A percentile compares a stretch with the other conserved stretches of the same genome.
These are phyloP conservation scores for Baryphthengus martii DNA, from an alignment of 2,113 vertebrate genomes.

Conservation along the genomic window DNA sequence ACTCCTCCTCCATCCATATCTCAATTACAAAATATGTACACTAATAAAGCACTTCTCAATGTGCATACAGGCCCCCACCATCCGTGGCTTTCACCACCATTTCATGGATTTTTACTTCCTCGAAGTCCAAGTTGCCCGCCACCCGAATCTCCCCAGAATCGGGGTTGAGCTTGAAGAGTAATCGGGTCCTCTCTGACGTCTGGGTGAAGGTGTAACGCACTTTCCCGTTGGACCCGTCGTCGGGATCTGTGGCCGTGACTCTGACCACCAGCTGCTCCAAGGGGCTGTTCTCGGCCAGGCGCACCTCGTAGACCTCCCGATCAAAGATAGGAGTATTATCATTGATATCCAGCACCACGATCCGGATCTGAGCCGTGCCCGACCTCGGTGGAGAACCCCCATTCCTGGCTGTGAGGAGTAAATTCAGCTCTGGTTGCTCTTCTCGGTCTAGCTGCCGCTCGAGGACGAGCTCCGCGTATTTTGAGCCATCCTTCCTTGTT, in stretches of 20 bases:
- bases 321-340: slow-evolving; percentile 55
- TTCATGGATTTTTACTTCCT: neutral
- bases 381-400: slow-evolving; percentile 35
- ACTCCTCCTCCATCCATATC: no score
- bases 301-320: slow-evolving; percentile 40
- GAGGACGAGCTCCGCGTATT: slow-evolving; percentile 47
- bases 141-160: slow-evolving; percentile 52
- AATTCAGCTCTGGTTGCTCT: neutral
- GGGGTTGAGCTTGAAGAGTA: slow-evolving; percentile 57
- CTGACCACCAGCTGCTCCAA: neutral
- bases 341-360: slow-evolving; percentile 58
- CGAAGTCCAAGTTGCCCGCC: slow-evolving; percentile 47
- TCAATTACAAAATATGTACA: no score
- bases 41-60: no score
- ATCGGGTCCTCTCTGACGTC: neutral
- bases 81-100: slow-evolving; percentile 59
- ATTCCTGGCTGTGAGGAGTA: slow-evolving; percentile 41
- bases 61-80: neutral
- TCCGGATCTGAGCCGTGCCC: neutral
- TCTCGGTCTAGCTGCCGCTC: slow-evolving; percentile 54
- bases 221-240: slow-evolving; percentile 45
- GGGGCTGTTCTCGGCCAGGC: slow-evolving; percentile 51
- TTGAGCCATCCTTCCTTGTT: neutral
- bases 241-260: slow-evolving; percentile 31
- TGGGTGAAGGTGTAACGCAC: slow-evolving; percentile 40